Base-by-base conservation (phyloP, 64 coral and sea anemone genomes). In the Stichodactyla mertensii region DNA sequence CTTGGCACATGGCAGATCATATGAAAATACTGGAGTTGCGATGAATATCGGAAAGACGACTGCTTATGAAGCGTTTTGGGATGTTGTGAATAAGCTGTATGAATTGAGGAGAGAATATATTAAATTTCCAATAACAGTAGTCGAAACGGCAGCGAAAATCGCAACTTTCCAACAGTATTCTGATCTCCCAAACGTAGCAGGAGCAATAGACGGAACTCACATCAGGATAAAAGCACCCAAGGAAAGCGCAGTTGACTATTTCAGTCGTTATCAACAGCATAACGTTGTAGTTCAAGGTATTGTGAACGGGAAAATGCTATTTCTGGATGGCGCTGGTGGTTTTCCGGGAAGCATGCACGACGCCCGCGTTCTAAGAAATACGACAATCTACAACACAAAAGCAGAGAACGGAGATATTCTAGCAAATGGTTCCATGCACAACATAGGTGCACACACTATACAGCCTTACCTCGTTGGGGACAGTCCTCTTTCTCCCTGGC, bases 331-430 rank as follows among this genome's bases (percentile, higher is more conserved):
- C 31, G 89, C 86, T 19, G 51, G 16, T 52, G 67, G 89, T 52
- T 90, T 90, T 77, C 89, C 89, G 27, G 83, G 89, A 16, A 90
- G 89, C 57, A 83, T 83, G 57, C 83, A 86, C 51, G 89, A 90
- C 79, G 89, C 89, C 59, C 85, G 89, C 58, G 89, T 90, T 58
- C 79, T 90, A 60, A 55, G 89, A 86, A 90, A 90, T 77, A 91
- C 71, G 52, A 77, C 77, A 54, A 55, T 87, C 78, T 86, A 86
- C n/a, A n/a, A n/a, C 57, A 45, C 77, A 80, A 13, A 91, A 56
- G 89, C 89, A 79, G 83, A 91, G 36, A 80, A 51, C 77, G 89
- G 89, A 80, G 84, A 59, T 31, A 86, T 86, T 61, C 84, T 86
- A n/a, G 71, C 79, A 78, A 71, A 61, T 45, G 36, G 36, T 45